These are phyloP conservation scores for Drosophila quadrilineata DNA, from an alignment of 1,140 invertebrate genomes.

Conservation along the genomic window DNA sequence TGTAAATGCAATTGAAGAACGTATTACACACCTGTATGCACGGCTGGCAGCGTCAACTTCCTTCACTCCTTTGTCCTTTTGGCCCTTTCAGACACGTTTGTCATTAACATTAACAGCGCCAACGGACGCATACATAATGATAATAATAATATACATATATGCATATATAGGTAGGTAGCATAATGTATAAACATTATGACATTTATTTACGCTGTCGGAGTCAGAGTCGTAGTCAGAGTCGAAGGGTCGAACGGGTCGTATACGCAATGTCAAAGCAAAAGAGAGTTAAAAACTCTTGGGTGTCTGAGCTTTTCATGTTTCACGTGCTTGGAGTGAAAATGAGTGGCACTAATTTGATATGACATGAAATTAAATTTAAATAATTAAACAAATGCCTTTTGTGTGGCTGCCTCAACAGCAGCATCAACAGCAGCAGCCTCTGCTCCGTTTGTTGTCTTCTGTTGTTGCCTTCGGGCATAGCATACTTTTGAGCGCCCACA, in stretches of 20 bases:
- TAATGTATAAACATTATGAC: slow-evolving; percentile 55
- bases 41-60: too few species aligned
- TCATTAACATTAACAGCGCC: slow-evolving; percentile 25
- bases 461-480: slow-evolving; percentile 15
- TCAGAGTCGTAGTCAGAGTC: neutral
- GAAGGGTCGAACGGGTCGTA: slow-evolving; percentile 17
- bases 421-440: neutral
- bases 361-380: slow-evolving; percentile 77
- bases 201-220: slow-evolving; percentile 43
- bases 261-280: slow-evolving; percentile 58
- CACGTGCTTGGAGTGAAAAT: slow-evolving; percentile 58
- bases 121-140: slow-evolving; percentile 22
- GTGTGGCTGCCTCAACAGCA: slow-evolving; percentile 13
- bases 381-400: slow-evolving; percentile 69
- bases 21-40: slow-evolving; percentile 37
- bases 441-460: too few species aligned
- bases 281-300: slow-evolving; percentile 62
- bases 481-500: slow-evolving; percentile 53
- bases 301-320: slow-evolving; percentile 37
- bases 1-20: slow-evolving; percentile 32
- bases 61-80: neutral
- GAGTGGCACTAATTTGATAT: slow-evolving; percentile 75
- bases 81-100: neutral
- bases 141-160: slow-evolving; percentile 47
- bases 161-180: slow-evolving; percentile 34